Base-by-base conservation (phyloP, 1,140 invertebrate species). In the Dendrolimus kikuchii region DNA sequence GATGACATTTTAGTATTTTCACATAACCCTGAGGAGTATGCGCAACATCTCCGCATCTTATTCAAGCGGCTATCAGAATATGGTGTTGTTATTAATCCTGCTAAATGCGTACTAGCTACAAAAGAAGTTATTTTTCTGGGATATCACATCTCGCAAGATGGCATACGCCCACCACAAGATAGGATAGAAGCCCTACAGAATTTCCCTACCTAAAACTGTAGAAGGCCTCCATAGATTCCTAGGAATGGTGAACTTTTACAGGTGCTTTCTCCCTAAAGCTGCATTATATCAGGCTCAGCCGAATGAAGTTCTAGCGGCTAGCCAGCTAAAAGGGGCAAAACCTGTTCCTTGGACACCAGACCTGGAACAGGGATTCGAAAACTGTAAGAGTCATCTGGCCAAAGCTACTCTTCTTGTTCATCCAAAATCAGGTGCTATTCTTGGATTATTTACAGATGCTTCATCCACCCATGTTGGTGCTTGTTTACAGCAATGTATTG, bases 371-470 rank as follows among this genome's bases (percentile, higher is more conserved):
- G 41, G 2, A 7, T 42, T 42, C 3, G 6, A 42, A n/a, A 42
- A 7, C 6, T 42, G 41, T n/a, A 42, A 42, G n/a, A n/a, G 4
- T n/a, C 41, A 42, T 42, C 41, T 42, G 2, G 41, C 41, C 41
- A 42, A 42, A 7, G 41, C 41, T 42, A 42, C 41, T 42, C 41
- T 42, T n/a, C 41, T 42, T 7, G 41, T 42, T 7, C 41, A 42
- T 42, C 41, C 41, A 7, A n/a, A 7, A 7, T 7, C 4, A 7
- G 41, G n/a, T 7, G 41, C 41, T 42, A 7, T 4, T 42, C 41
- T 42, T 42, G 41, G n/a, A 7, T 42, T 42, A 42, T 42, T 42
- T n/a, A 42, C 41, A 7, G 41, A 42, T 42, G 41, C 41, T 42
- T 42, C 41, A 7, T 42, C 41, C n/a, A n/a, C n/a, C n/a, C n/a